These are phyloP conservation scores for Illadopsis cleaveri DNA, from an alignment of 2,113 vertebrate species.

Conservation along the genomic window DNA sequence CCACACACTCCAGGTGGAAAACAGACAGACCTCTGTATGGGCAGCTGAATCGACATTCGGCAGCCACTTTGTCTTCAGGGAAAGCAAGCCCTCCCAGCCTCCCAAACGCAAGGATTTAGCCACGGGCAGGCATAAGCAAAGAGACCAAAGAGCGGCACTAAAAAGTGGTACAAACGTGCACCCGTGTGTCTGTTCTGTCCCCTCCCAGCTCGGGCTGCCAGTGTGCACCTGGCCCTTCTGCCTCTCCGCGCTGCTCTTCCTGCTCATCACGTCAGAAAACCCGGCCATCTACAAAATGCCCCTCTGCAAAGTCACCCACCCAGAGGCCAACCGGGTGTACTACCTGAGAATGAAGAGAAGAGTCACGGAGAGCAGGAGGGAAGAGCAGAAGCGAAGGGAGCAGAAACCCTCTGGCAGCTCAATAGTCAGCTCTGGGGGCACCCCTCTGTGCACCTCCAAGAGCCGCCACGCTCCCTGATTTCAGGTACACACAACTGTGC, in stretches of 20 bases:
- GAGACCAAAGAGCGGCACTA: not conserved
- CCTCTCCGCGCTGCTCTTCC: constrained; percentile 87
- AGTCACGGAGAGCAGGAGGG: not conserved
- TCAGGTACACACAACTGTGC: fast-evolving
- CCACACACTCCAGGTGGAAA: not conserved
- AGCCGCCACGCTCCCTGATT: not conserved
- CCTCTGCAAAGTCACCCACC: constrained; percentile 87
- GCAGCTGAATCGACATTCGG: fast-evolving
- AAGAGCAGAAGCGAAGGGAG: not conserved
- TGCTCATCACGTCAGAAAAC: constrained; percentile 86
- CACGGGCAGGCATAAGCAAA: not conserved
- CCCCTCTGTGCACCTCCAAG: not conserved
- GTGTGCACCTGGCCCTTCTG: constrained; percentile 97
- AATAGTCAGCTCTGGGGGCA: not conserved
- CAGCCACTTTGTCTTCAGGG: not conserved
- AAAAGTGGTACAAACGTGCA: not conserved
- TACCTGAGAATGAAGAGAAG: constrained; percentile 69
- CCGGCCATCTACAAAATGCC: constrained; percentile 86
- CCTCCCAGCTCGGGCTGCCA: constrained; percentile 86
- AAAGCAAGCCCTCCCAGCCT: not conserved
- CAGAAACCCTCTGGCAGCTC: not conserved
- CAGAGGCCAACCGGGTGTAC: constrained; percentile 87
- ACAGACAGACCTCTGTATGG: not conserved
- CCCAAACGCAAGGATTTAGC: not conserved
- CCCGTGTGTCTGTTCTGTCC: not conserved